phyloP scores from a whole-genome alignment of 2,888 invertebrate genomes.

The Ophion obscuratus region DNA sequence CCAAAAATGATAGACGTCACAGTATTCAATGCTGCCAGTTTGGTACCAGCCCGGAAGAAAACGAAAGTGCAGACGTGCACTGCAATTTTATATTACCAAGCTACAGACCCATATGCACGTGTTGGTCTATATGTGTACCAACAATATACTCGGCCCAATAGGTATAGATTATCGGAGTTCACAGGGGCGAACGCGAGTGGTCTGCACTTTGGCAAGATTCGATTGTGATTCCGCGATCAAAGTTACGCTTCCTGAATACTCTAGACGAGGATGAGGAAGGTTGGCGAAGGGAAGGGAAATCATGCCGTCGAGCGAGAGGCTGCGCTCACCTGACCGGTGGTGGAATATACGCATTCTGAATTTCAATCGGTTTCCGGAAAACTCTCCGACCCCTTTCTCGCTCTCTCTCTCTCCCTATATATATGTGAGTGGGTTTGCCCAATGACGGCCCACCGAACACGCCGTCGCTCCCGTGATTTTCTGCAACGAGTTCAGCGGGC shows the following conservation, averaged over 20 bases:
- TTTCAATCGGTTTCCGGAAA: conserved; percentile 70
- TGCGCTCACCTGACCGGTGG: conserved; percentile 67
- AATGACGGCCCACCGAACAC: conserved; percentile 47
- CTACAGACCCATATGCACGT: not conserved
- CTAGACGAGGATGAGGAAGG: conserved; percentile 36
- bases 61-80: not conserved
- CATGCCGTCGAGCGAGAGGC: conserved; percentile 60
- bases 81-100: not conserved
- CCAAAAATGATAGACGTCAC: not conserved
- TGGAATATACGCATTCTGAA: conserved; percentile 72
- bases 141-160: conserved; percentile 39
- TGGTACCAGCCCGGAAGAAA: not conserved
- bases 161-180: conserved; percentile 58
- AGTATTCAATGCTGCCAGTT: not conserved
- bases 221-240: conserved; percentile 67
- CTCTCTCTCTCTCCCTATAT: not conserved
- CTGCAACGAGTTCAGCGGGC: conserved; percentile 62
- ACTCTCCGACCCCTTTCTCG: conserved; percentile 15
- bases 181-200: conserved; percentile 53
- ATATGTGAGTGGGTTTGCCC: conserved; percentile 2
- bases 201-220: conserved; percentile 66
- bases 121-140: not conserved
- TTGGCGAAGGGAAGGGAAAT: conserved; percentile 43
- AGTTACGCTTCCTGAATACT: conserved; percentile 66
- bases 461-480: conserved; percentile 58